Evolutionary conservation across 2,888 invertebrate genomes (phyloP), one percentile per base, ranked within the genome.

Genomic region (Elmis aenea): DNA sequence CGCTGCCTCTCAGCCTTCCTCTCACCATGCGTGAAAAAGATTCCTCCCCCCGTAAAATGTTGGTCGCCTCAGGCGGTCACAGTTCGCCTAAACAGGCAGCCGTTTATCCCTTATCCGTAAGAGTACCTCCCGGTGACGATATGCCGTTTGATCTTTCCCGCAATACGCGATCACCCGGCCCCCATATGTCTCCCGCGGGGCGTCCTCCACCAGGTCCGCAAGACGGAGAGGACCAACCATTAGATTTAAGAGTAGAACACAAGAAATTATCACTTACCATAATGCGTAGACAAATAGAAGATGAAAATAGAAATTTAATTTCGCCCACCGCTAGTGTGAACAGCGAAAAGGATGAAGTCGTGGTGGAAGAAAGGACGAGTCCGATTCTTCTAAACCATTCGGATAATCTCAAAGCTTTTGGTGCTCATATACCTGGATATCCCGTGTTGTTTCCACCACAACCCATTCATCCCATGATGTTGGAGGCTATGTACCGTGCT

Each of bases 1-100:
- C 69, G 61, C 67, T 71, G 66, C 69, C 70, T 59, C 62, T 69
- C 57, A 64, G 68, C 58, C 65, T 61, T 46, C 61, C 62, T 5
- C 73, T 77, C 76, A 84, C 76, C 67, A 84, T 85, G 83, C 80
- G 90, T 76, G 90, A 90, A 76, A 90, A 91, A 74, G 88, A 90
- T 76, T 85, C 88, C 68, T 86, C 87, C 66, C 90, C 89, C 67
- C 79, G 88, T 71, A 89, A 89, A 76, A 87, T 88, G 83, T 74
- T 83, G 65, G 66, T 71, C 33, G 64, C 67, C 6, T 57, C 75
- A 61, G 71, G 68, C 48, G 76, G 77, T 33, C 75, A 76, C 62
- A 73, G 73, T 51, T 83, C 82, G 58, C 83, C 83, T 38, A 83
- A 83, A 65, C 83, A 83, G 65, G 83, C 81, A 46, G 79, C 83